Percentiles rank a stretch among this genome's conserved stretches.
These are phyloP conservation scores for Trissoscelio sp. DNA, from an alignment of 2,888 invertebrate genomes.

Conservation along the genomic window DNA sequence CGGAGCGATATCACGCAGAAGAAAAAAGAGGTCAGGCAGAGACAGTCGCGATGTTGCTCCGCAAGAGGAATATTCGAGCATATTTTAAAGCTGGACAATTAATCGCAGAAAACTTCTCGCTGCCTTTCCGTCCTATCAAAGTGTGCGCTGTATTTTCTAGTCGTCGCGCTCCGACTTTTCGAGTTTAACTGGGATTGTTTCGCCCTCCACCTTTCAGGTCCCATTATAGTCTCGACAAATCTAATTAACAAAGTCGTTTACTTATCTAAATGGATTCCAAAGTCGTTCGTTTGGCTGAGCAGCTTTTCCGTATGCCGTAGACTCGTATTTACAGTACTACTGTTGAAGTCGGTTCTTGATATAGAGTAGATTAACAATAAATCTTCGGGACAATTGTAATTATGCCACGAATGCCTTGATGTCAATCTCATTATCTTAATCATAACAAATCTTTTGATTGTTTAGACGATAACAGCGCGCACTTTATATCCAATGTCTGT, in stretches of 20 bases:
- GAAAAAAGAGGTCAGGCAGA: constrained; percentile 69
- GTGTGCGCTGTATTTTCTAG: constrained; percentile 69
- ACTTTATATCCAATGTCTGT: neutral
- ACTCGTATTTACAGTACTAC: constrained; percentile 67
- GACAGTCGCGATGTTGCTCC: constrained; percentile 47
- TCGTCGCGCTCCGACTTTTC: constrained; percentile 73
- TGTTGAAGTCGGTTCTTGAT: constrained; percentile 62
- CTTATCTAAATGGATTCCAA: constrained; percentile 79
- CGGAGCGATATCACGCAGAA: constrained; percentile 59
- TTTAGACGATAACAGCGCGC: constrained; percentile 19
- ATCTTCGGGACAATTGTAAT: constrained; percentile 65
- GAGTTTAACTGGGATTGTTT: constrained; percentile 75
- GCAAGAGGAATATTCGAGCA: constrained; percentile 69
- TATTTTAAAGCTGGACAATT: constrained; percentile 72
- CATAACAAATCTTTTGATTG: constrained; percentile 37
- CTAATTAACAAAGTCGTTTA: constrained; percentile 81
- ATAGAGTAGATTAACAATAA: constrained; percentile 68
- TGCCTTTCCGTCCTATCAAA: constrained; percentile 66
- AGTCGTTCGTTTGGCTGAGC: constrained; percentile 75
- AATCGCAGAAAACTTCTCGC: constrained; percentile 68
- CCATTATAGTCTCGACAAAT: constrained; percentile 77
- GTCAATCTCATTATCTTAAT: constrained; percentile 59
- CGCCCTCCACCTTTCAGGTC: constrained; percentile 74
- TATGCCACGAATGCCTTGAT: constrained; percentile 51
- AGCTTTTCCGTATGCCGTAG: constrained; percentile 65